These are phyloP conservation scores for Drosophila mulleri DNA, from an alignment of 2,888 invertebrate genomes.

Conservation along the genomic window DNA sequence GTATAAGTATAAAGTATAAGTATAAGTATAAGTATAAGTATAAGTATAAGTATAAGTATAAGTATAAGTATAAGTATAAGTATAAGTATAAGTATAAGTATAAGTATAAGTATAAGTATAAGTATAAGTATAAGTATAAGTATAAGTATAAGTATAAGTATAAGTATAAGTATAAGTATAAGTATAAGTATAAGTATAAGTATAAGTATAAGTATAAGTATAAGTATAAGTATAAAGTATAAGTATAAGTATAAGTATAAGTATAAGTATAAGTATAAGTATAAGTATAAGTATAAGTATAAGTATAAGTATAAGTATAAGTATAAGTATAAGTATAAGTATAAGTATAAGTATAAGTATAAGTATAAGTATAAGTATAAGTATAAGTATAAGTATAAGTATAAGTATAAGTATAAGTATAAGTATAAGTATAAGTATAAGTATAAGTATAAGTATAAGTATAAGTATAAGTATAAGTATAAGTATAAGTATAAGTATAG, in stretches of 20 bases:
- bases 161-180: constrained; percentile 15
- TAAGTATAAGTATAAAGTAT: constrained; percentile 15
- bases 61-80: too few species aligned
- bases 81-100: background rate
- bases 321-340: constrained; percentile 12
- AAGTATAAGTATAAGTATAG: constrained; percentile 14
- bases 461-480: constrained; percentile 1
- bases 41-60: constrained; percentile 9
- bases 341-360: constrained; percentile 13
- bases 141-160: constrained; percentile 9
- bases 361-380: constrained; percentile 12
- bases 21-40: constrained; percentile 16
- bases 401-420: constrained; percentile 14
- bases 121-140: constrained; percentile 10
- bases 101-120: constrained; percentile 13
- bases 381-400: constrained; percentile 14
- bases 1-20: constrained; percentile 11
- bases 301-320: constrained; percentile 11
- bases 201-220: constrained; percentile 12
- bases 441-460: too few species aligned
- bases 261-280: constrained; percentile 12
- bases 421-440: background rate
- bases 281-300: constrained; percentile 11
- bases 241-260: constrained; percentile 16
- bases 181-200: constrained; percentile 13